A percentile compares a stretch with the other conserved stretches of the same genome.
Conservation (phyloP, 2,797 vertebrate genomes). For the Ctenopoma multispine region DNA sequence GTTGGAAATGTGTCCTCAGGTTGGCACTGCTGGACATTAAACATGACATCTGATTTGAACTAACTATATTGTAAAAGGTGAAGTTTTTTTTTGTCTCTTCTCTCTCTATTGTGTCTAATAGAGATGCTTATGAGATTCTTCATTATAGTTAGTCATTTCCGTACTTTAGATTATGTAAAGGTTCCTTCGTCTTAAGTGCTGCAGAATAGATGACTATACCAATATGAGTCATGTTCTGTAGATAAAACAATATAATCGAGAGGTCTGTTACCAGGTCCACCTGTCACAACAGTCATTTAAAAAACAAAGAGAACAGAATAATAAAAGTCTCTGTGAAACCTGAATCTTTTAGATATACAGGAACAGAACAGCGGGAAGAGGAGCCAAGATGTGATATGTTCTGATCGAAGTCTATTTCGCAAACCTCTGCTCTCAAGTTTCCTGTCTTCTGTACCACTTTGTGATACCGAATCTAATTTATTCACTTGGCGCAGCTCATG, state of each 20-base stretch:
- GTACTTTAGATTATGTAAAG: slow-evolving; percentile 5
- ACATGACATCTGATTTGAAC: slow-evolving; percentile 5
- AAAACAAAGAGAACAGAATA: slow-evolving; percentile 45
- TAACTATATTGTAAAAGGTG: background rate
- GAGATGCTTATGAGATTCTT: slow-evolving; percentile 27
- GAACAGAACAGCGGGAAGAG: slow-evolving; percentile 28
- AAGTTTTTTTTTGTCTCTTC: background rate
- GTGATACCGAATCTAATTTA: slow-evolving; percentile 64
- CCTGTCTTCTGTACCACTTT: slow-evolving; percentile 32
- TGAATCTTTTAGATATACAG: slow-evolving; percentile 42
- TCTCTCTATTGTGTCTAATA: slow-evolving; percentile 1
- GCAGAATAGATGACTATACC: slow-evolving; percentile 5
- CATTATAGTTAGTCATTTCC: slow-evolving; percentile 1
- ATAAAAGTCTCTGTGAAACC: slow-evolving; percentile 36
- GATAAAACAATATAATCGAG: slow-evolving; percentile 46
- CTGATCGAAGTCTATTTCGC: slow-evolving; percentile 60
- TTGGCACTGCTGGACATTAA: background rate
- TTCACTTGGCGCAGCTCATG: slow-evolving; percentile 46
- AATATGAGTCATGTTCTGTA: slow-evolving; percentile 22
- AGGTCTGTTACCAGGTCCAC: slow-evolving; percentile 29
- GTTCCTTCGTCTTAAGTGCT: background rate
- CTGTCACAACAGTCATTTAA: slow-evolving; percentile 53
- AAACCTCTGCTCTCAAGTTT: slow-evolving; percentile 46
- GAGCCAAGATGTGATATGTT: slow-evolving; percentile 37
- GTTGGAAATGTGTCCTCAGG: slow-evolving; percentile 6